These are phyloP conservation scores for Gastrophysa polygoni DNA, from an alignment of 2,888 invertebrate species.

Conservation along the genomic window DNA sequence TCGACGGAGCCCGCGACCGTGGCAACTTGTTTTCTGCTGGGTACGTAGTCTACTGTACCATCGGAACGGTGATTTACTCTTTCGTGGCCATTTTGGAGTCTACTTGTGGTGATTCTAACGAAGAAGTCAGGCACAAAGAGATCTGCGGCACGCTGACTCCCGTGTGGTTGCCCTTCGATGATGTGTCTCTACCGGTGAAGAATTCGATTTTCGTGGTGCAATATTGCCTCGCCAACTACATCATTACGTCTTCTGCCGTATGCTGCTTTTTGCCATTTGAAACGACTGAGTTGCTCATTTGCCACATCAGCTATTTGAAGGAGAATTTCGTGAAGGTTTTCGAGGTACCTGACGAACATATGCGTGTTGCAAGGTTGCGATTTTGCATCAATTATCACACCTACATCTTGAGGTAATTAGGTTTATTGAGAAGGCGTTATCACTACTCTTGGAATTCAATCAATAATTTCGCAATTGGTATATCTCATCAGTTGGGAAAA, in stretches of 20 bases:
- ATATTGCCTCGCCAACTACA: not conserved
- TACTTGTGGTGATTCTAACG: constrained; percentile 16
- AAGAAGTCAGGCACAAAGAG: constrained; percentile 14
- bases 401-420: constrained; percentile 28
- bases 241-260: constrained; percentile 9
- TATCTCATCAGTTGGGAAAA: no score
- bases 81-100: constrained; percentile 9
- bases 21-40: constrained; percentile 16
- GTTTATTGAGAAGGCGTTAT: no score
- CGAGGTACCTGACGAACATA: constrained; percentile 9
- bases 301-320: constrained; percentile 23
- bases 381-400: constrained; percentile 29
- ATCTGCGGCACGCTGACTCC: constrained; percentile 28
- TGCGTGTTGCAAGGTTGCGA: constrained; percentile 8
- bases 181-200: constrained; percentile 10
- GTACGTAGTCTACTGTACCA: constrained; percentile 16
- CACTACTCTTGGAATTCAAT: no score
- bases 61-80: constrained; percentile 10
- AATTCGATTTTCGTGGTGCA: constrained; percentile 19
- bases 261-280: constrained; percentile 26
- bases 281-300: constrained; percentile 21
- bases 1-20: constrained; percentile 12
- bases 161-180: constrained; percentile 21
- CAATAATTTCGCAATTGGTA: no score
- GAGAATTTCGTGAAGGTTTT: constrained; percentile 20